Evolutionary conservation across 2,888 invertebrate genomes (phyloP).

Genomic region (Cerceris rybyensis): DNA sequence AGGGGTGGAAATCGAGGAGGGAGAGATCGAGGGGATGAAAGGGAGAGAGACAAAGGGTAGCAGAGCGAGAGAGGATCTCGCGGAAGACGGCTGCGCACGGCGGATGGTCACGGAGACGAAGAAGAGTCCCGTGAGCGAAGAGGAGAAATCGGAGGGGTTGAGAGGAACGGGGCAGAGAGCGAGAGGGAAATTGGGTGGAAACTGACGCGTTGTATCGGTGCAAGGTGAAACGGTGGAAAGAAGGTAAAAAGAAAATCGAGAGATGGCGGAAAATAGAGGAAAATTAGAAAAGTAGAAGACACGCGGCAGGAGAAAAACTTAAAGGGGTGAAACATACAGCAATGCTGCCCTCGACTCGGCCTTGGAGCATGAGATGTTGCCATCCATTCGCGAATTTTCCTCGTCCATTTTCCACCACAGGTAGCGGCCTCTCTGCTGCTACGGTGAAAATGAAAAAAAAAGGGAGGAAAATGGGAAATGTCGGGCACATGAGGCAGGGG

Average conservation of each 20-base stretch:
- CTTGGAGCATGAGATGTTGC: slow-evolving; percentile 43
- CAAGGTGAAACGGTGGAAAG: slow-evolving; percentile 19
- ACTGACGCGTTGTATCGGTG: slow-evolving; percentile 16
- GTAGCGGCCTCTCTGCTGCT: slow-evolving; percentile 1
- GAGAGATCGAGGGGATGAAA: slow-evolving; percentile 28
- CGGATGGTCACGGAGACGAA: slow-evolving; percentile 31
- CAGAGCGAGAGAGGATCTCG: neutral
- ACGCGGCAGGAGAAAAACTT: slow-evolving; percentile 3
- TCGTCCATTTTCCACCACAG: slow-evolving; percentile 43
- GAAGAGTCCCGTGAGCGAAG: slow-evolving; percentile 9
- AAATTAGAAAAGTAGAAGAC: neutral
- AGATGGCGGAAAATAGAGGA: neutral
- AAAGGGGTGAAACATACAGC: neutral
- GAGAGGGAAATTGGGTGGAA: slow-evolving; percentile 14
- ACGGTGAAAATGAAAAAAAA: too few relatives aligned
- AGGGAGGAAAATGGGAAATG: too few relatives aligned
- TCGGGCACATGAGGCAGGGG: too few relatives aligned
- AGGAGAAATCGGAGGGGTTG: slow-evolving; percentile 3
- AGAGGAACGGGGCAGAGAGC: slow-evolving; percentile 29
- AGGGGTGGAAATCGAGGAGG: slow-evolving; percentile 12
- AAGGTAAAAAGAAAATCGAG: slow-evolving; percentile 17
- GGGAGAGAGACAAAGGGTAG: neutral
- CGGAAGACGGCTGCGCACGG: slow-evolving; percentile 24
- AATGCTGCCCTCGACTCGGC: slow-evolving; percentile 34
- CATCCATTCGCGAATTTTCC: slow-evolving; percentile 56